Conservation (phyloP, 2,113 vertebrate genomes). For the Hipposideros armiger region DNA sequence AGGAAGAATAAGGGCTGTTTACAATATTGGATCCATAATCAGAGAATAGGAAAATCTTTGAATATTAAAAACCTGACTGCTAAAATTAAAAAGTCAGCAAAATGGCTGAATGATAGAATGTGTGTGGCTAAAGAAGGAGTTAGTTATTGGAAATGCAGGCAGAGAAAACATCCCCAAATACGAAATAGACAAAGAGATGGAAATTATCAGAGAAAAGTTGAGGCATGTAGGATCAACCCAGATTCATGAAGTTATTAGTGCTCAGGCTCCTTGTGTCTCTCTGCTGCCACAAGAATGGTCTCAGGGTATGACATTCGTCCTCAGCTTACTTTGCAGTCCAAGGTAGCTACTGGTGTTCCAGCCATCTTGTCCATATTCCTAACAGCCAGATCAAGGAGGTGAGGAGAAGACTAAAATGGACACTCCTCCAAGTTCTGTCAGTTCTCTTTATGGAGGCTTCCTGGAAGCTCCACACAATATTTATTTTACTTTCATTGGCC, state of each 20-base stretch:
- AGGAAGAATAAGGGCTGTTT: not conserved
- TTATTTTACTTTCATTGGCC: not conserved
- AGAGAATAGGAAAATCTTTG: conserved; percentile 8
- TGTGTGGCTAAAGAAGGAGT: conserved; percentile 3
- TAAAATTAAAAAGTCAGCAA: conserved; percentile 8
- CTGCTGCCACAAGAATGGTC: conserved; percentile 11
- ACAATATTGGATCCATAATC: conserved; percentile 20
- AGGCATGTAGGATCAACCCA: not conserved
- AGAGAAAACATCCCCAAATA: not conserved
- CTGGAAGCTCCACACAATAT: not conserved
- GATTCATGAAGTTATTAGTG: not conserved
- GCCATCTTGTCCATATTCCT: not conserved
- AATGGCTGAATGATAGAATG: not conserved
- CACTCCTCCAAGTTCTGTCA: not conserved
- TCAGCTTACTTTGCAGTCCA: not conserved
- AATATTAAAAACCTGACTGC: conserved; percentile 40
- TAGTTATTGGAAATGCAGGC: not conserved
- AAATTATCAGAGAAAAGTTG: conserved; percentile 13
- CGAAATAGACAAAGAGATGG: not conserved
- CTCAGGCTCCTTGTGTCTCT: not conserved
- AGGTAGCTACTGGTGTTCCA: not conserved
- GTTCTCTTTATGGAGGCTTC: conserved; percentile 23
- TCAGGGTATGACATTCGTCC: not conserved
- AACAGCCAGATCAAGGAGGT: not conserved
- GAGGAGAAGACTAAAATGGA: not conserved